Evolutionary conservation across 2,888 invertebrate genomes (phyloP), one percentile per base, ranked within the genome.

Genomic region (Auanema sp.): DNA sequence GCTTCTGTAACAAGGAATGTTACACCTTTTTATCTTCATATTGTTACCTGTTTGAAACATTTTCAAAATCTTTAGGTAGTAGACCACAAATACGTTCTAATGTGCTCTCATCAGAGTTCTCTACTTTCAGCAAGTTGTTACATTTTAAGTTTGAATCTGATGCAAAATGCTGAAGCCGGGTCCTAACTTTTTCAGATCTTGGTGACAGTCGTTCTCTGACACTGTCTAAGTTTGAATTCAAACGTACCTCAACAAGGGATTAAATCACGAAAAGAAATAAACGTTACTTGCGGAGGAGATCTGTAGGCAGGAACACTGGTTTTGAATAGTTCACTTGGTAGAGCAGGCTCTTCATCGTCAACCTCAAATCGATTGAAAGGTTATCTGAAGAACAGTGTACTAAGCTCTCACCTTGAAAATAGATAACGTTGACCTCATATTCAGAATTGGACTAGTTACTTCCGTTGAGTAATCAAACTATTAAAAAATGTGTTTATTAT

Each of bases 21-120:
- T 33, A 33, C 3, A 33, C 8, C 33, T 21, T n/a, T n/a, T n/a
- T 52, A 21, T 40, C 55, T 8, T 11, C 18, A n/a, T 8, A 52
- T 2, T n/a, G 42, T 40, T 12, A 58, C 63, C 44, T 58, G 58
- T 43, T 51, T 24, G 63, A 58, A 24, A 16, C 41, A 11, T 66
- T 60, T 16, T 73, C 70, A 40, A 73, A 73, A 43, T 73, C 73
- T 41, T 68, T 66, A 6, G 73, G 70, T 10, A 73, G 49, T 0
- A 73, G 65, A 10, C 73, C 73, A 40, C 72, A 72, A 10, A 63
- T 63, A 33, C 33, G 33, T 33, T 33, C 33, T 33, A 33, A 33
- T 33, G 8, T 5, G 3, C 8, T 8, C 8, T 33, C 33, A 5
- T 33, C 8, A 33, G 33, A 33, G 3, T 33, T 8, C 33, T 33